These are phyloP conservation scores for Phycodurus eques DNA, from an alignment of 2,113 vertebrate genomes.

Conservation along the genomic window DNA sequence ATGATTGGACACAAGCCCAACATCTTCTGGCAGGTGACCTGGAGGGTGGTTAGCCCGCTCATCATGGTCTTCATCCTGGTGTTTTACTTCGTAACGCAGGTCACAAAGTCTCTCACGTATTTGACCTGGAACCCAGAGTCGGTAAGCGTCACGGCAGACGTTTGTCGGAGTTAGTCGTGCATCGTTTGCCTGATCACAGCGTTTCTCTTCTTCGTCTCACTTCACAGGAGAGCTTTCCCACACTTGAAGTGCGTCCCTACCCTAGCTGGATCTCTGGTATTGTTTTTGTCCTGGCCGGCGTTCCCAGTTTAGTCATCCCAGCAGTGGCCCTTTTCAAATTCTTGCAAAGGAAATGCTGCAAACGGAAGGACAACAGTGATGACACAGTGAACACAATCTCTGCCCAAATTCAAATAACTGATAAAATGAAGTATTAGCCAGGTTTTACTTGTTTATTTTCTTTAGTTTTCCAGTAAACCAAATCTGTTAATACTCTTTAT, in stretches of 20 bases:
- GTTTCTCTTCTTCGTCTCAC: background rate
- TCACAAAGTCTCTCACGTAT: conserved; percentile 75
- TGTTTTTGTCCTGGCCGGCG: conserved; percentile 82
- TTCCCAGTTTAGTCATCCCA: conserved; percentile 82
- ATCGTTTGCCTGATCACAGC: background rate
- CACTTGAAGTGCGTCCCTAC: conserved; percentile 58
- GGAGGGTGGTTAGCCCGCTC: conserved; percentile 87
- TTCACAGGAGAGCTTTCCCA: conserved; percentile 79
- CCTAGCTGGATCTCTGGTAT: conserved; percentile 79
- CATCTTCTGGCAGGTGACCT: conserved; percentile 91
- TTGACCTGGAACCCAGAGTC: conserved; percentile 79
- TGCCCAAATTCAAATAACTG: conserved; percentile 53
- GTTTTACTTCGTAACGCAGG: conserved; percentile 84
- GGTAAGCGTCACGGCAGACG: conserved; percentile 81
- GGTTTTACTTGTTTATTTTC: background rate
- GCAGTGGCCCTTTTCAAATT: conserved; percentile 74
- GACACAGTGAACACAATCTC: conserved; percentile 53
- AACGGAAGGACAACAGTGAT: background rate
- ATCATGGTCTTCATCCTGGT: conserved; percentile 89
- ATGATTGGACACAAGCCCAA: conserved; percentile 96
- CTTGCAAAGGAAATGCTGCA: conserved; percentile 67
- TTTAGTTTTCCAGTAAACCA: background rate
- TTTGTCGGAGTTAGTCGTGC: background rate
- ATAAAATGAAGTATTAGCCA: conserved; percentile 36
- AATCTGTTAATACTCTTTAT: background rate